Evolutionary conservation across 2,888 invertebrate species (phyloP).

Genomic region (Enchytraeus crypticus): DNA sequence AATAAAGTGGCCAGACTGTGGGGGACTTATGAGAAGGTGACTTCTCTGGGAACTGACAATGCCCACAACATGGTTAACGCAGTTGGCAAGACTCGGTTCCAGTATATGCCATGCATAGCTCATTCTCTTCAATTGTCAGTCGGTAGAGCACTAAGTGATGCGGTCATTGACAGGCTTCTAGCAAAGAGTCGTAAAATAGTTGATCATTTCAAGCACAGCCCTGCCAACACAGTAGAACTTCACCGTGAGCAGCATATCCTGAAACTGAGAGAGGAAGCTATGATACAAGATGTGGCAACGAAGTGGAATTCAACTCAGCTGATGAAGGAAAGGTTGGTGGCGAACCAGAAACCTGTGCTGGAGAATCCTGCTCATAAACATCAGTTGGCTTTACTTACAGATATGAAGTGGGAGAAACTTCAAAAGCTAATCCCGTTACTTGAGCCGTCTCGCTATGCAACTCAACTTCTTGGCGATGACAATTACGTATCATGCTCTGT

Average conservation of each 20-base stretch:
- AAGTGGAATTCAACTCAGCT: conserved; percentile 5
- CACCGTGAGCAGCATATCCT: background rate
- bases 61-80: background rate
- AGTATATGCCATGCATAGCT: conserved; percentile 2
- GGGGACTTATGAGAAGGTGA: background rate
- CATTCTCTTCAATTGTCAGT: background rate
- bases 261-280: background rate
- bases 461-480: background rate
- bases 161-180: background rate
- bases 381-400: background rate
- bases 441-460: background rate
- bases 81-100: background rate
- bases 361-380: background rate
- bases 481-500: background rate
- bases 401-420: conserved; percentile 5
- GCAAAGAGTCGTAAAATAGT: background rate
- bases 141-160: background rate
- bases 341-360: conserved; percentile 1
- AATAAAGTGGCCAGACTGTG: background rate
- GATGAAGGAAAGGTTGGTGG: background rate
- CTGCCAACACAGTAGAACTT: background rate
- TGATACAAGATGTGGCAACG: background rate
- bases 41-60: background rate
- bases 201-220: conserved; percentile 2
- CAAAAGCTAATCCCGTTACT: background rate